These are phyloP conservation scores for Mus pahari DNA, from an alignment of 2,113 vertebrate species.

Conservation along the genomic window DNA sequence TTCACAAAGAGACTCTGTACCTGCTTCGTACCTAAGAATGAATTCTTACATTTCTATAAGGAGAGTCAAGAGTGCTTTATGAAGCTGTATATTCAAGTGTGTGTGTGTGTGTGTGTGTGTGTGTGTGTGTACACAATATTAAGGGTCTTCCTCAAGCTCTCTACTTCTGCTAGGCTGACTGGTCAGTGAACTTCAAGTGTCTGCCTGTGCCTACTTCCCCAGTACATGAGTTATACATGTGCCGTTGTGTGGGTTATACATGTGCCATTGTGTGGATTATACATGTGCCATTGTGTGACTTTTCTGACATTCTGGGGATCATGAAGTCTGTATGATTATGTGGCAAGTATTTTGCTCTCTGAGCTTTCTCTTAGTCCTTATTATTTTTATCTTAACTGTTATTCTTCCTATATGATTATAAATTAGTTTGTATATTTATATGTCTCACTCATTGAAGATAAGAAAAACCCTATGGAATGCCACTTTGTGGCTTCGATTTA, in stretches of 20 bases:
- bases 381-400: background rate
- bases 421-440: background rate
- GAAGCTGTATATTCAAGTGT: background rate
- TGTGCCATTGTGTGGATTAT: background rate
- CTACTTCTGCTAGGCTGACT: background rate
- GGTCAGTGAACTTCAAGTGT: background rate
- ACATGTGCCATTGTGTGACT: background rate
- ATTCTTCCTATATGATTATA: background rate
- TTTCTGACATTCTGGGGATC: background rate
- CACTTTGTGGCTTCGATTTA: background rate
- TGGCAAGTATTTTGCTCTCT: background rate
- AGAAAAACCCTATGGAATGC: background rate
- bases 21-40: background rate
- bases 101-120: background rate
- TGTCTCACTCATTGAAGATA: background rate
- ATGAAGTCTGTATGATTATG: background rate
- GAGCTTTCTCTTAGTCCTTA: background rate
- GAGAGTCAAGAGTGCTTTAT: background rate
- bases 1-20: background rate
- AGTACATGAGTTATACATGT: background rate
- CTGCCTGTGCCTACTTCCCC: background rate
- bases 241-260: background rate
- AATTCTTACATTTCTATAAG: background rate
- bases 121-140: no score
- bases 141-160: background rate